Evolutionary conservation across 2,113 vertebrate genomes (phyloP).

Genomic region (Apus apus): DNA sequence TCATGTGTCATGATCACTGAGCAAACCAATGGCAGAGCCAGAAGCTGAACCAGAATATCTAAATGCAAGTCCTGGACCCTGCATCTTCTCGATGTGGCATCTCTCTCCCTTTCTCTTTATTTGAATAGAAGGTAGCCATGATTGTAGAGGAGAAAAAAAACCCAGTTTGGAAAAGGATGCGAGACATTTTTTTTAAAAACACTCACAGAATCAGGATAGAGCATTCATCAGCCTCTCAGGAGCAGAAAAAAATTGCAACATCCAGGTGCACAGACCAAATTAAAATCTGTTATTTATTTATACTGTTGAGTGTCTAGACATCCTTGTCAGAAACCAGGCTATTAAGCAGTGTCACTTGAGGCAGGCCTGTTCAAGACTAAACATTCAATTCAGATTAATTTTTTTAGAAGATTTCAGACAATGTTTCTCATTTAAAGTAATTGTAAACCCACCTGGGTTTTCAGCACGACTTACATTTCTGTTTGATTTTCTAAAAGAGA

Average conservation of each 20-base stretch:
- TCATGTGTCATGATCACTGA: background rate
- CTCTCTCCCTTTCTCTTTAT: background rate
- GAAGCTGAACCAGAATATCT: background rate
- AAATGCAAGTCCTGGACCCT: background rate
- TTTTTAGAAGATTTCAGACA: conserved; percentile 23
- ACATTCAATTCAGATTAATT: conserved; percentile 4
- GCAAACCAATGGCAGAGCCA: background rate
- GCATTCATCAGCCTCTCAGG: background rate
- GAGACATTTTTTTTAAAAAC: background rate
- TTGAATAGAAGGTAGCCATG: background rate
- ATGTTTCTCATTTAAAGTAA: conserved; percentile 29
- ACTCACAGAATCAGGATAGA: background rate
- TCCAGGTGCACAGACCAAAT: background rate
- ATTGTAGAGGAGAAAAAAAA: background rate
- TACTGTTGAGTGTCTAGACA: background rate
- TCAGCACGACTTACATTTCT: background rate
- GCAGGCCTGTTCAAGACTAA: background rate
- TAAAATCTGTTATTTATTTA: background rate
- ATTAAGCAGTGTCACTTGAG: background rate
- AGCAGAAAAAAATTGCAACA: background rate
- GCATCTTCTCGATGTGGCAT: rapidly evolving
- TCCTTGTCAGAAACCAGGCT: background rate
- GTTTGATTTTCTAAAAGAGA: conserved; percentile 11
- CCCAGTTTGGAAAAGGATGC: background rate
- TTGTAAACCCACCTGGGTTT: conserved; percentile 5